Evolutionary conservation across 2,113 vertebrate genomes (phyloP), one percentile per base, ranked within the genome.

Genomic region (Chlorodrepanis virens): DNA sequence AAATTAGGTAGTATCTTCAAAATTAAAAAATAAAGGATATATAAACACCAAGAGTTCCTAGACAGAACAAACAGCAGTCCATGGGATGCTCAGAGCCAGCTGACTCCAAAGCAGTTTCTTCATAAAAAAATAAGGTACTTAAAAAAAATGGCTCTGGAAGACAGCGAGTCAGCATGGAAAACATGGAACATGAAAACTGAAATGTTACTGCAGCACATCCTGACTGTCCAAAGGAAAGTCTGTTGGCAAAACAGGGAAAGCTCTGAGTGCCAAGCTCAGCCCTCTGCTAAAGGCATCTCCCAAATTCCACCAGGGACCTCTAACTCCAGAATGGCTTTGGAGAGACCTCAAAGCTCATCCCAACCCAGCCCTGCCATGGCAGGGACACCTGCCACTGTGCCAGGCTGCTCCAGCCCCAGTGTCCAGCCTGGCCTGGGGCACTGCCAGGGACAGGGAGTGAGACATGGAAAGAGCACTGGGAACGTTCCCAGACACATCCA

Each of bases 381-480:
- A 82, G 65, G 54, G 79, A 82, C 79, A n/a, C 29, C 65, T 70
- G 0, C 79, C 79, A 50, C 44, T 33, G 24, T 22, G 10, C 35
- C 35, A 35, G 35, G 35, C 0, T 6, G 69, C 49, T 54, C 82
- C 6, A 45, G 27, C 21, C n/a, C 45, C 56, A 17, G 6, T 3
- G 31, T 14, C 70, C 60, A 35, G 0, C 20, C 50, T 11, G 35
- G 59, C 69, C 60, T 24, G 0, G 60, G 42, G 0, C 70, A 56
- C n/a, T 0, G 4, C 29, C 70, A 42, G 60, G 40, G 35, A 56
- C 23, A 20, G 50, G 49, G 17, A 25, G 22, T 1, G 50, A n/a
- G 60, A 7, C 7, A n/a, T 1, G 8, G 10, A 40, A 29, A 4
- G 16, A 7, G 44, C 84, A 16, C 9, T 11, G 16, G 44, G 35